Evolutionary conservation across 1,140 invertebrate genomes (phyloP).

Genomic region (Drosophila athabasca): DNA sequence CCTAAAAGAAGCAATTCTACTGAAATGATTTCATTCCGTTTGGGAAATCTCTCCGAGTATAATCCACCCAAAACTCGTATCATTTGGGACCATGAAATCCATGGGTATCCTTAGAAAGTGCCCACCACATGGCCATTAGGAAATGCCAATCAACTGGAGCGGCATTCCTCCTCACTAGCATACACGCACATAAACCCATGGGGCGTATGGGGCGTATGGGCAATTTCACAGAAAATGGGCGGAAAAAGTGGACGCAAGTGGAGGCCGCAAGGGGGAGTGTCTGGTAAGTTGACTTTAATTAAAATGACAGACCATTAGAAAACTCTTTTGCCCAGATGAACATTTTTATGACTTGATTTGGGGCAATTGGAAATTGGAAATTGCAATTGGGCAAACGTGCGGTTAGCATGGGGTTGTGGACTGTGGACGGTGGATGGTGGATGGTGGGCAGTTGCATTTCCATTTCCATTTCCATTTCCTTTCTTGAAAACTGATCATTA

Average conservation of each 20-base stretch:
- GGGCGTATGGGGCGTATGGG: conserved; percentile 69
- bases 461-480: no score
- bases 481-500: conserved; percentile 49
- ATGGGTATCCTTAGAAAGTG: conserved; percentile 41
- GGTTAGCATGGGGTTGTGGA: conserved; percentile 12
- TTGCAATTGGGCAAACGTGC: conserved; percentile 44
- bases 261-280: neutral
- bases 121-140: conserved; percentile 17
- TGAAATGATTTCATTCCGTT: no score
- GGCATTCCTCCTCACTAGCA: conserved; percentile 13
- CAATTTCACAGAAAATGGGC: conserved; percentile 54
- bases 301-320: conserved; percentile 59
- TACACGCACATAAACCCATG: conserved; percentile 20
- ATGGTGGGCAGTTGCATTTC: neutral
- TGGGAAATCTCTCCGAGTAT: no score
- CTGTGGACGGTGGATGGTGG: neutral
- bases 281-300: conserved; percentile 47
- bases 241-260: neutral
- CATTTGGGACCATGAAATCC: neutral
- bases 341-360: conserved; percentile 70
- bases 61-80: neutral
- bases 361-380: conserved; percentile 60
- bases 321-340: conserved; percentile 53
- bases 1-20: no score
- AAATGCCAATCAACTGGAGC: conserved; percentile 44